Conservation (phyloP, 2,113 vertebrate genomes). For the Gymnarchus niloticus region DNA sequence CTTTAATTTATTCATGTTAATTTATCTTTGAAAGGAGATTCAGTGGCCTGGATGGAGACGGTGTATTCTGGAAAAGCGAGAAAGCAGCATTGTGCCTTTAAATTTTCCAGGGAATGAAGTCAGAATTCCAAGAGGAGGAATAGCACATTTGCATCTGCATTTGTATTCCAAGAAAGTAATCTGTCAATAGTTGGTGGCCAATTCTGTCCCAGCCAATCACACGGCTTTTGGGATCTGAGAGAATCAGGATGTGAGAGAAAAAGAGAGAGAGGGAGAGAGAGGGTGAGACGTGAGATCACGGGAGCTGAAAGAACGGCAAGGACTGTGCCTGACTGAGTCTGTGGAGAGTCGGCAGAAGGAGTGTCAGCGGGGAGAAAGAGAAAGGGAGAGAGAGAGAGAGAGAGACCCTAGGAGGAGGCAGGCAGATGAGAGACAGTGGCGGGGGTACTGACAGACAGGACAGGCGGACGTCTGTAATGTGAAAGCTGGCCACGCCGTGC, state of each 20-base stretch:
- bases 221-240: slow-evolving; percentile 24
- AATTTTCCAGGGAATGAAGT: neutral
- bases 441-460: slow-evolving; percentile 37
- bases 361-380: slow-evolving; percentile 49
- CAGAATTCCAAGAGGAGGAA: neutral
- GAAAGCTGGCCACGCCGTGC: slow-evolving; percentile 36
- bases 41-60: neutral
- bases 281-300: slow-evolving; percentile 14
- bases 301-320: neutral
- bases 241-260: slow-evolving; percentile 39
- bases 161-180: slow-evolving; percentile 26
- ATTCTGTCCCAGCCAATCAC: slow-evolving; percentile 21
- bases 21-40: neutral
- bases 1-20: neutral
- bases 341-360: slow-evolving; percentile 13
- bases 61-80: neutral
- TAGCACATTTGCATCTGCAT: slow-evolving; percentile 11
- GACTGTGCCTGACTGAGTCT: neutral
- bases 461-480: slow-evolving; percentile 39
- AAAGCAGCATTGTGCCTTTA: neutral
- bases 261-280: slow-evolving; percentile 6
- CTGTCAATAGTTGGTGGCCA: slow-evolving; percentile 17
- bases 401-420: neutral
- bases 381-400: slow-evolving; percentile 30
- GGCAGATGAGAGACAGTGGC: neutral